These are phyloP conservation scores for Cercocebus atys DNA, from an alignment of 2,113 vertebrate genomes.

Conservation along the genomic window DNA sequence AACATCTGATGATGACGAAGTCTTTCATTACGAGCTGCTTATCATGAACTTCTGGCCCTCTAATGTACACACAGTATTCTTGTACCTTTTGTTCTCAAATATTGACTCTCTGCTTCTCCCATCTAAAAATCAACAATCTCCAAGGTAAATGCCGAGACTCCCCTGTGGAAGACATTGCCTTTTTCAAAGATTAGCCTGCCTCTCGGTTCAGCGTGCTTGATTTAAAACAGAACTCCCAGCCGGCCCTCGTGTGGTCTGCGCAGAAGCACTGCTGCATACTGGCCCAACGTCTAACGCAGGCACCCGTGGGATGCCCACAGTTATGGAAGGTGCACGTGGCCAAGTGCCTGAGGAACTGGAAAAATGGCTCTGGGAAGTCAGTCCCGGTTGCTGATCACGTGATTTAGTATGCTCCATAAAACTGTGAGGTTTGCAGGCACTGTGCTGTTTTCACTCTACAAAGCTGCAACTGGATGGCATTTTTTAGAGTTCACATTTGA, in stretches of 20 bases:
- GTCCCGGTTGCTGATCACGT: neutral
- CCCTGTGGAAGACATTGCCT: neutral
- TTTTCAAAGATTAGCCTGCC: neutral
- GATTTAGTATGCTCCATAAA: neutral
- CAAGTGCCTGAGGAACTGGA: neutral
- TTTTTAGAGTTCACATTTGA: neutral
- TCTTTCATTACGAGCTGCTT: neutral
- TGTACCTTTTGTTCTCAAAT: neutral
- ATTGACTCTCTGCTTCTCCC: neutral
- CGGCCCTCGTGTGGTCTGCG: fast-evolving
- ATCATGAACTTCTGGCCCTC: neutral
- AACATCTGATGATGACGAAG: neutral
- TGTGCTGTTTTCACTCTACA: neutral
- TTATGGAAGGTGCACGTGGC: neutral
- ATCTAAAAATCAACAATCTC: constrained; percentile 22
- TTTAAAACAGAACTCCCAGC: neutral
- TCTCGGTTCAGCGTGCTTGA: neutral
- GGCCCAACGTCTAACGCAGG: fast-evolving
- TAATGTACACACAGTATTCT: neutral
- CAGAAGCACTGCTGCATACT: fast-evolving
- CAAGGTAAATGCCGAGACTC: neutral
- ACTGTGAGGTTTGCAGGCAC: neutral
- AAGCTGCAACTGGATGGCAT: neutral
- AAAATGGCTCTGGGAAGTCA: neutral
- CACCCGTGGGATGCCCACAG: fast-evolving